Conservation (phyloP, 2,113 vertebrate species). For the Microtus richardsoni region DNA sequence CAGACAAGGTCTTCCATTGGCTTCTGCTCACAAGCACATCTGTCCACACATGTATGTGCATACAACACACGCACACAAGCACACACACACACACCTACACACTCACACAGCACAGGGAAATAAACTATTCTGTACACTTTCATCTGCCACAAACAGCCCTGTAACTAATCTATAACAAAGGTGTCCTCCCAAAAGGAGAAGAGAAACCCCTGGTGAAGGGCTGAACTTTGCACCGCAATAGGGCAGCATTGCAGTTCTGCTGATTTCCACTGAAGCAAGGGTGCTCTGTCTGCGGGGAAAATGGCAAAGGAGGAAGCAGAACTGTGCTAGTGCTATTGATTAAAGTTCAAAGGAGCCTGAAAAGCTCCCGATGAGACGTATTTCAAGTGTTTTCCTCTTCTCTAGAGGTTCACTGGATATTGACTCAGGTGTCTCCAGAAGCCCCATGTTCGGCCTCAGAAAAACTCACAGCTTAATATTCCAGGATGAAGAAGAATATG, state of each 20-base stretch:
- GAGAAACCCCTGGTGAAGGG: not conserved
- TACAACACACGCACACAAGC: not conserved
- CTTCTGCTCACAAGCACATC: not conserved
- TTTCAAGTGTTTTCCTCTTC: not conserved
- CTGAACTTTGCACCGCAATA: not conserved
- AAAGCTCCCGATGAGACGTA: not conserved
- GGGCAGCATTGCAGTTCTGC: not conserved
- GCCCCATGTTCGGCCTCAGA: not conserved
- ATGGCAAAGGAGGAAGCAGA: not conserved
- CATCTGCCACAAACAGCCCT: not conserved
- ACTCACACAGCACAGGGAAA: not conserved
- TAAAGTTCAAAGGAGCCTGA: slow-evolving; percentile 38
- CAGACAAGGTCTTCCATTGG: not conserved
- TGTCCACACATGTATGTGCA: not conserved
- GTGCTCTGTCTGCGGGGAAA: not conserved
- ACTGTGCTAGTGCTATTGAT: not conserved
- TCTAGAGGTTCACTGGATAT: not conserved
- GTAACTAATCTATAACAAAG: not conserved
- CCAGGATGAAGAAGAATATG: not conserved
- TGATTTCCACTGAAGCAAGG: not conserved
- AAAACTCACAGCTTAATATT: not conserved
- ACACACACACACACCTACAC: not conserved
- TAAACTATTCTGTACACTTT: not conserved
- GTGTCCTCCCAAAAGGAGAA: not conserved
- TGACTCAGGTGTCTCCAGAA: not conserved